Percentiles rank a stretch among this genome's conserved stretches.
These are phyloP conservation scores for Prietella phreatophila DNA, from an alignment of 2,113 vertebrate species.

Conservation along the genomic window DNA sequence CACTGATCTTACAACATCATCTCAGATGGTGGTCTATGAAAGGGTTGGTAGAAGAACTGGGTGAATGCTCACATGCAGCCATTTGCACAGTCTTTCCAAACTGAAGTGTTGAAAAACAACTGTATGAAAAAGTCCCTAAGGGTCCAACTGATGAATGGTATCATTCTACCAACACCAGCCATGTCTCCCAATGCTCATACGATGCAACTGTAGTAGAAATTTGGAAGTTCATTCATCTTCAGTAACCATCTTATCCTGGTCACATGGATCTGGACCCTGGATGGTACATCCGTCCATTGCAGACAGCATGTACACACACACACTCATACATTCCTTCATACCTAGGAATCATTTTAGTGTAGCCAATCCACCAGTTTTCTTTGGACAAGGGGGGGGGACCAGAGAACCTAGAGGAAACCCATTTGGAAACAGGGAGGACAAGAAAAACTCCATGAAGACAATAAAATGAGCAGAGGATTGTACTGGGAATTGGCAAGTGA, in stretches of 20 bases:
- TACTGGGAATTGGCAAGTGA: background rate
- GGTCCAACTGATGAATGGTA: background rate
- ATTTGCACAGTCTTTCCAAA: background rate
- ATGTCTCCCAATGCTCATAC: background rate
- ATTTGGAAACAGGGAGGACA: background rate
- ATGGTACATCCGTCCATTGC: background rate
- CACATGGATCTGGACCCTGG: background rate
- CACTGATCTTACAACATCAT: background rate
- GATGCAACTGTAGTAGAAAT: background rate
- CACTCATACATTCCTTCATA: background rate
- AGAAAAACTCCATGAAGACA: background rate
- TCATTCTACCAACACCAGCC: background rate
- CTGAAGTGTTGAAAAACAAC: background rate
- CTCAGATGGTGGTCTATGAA: background rate
- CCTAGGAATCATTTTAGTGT: background rate
- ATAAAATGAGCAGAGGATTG: background rate
- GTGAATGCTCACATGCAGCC: background rate
- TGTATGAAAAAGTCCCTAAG: background rate
- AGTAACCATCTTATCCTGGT: background rate
- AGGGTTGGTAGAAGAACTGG: background rate
- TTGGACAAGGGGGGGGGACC: background rate
- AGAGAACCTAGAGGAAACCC: background rate
- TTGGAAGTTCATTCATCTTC: background rate
- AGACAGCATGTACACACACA: background rate
- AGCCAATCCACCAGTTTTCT: background rate